Conservation (phyloP, 2,113 vertebrate genomes). For the Oreochromis spilurus region DNA sequence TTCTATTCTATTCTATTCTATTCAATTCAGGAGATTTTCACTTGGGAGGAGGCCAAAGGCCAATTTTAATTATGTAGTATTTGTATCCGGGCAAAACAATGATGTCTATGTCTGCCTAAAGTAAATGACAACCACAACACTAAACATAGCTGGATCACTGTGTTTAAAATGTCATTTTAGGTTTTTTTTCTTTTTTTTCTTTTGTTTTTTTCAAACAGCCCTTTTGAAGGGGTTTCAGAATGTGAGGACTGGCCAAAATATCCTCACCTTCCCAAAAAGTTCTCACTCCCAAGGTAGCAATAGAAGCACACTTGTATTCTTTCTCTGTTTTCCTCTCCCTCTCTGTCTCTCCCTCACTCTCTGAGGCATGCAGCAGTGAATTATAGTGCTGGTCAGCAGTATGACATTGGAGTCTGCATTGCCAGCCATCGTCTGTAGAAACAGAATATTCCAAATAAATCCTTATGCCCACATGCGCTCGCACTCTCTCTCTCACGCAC, state of each 20-base stretch:
- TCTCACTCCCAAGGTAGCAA: neutral
- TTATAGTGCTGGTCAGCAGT: slow-evolving; percentile 58
- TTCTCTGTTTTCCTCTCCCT: neutral
- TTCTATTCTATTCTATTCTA: too few relatives aligned
- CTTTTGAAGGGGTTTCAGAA: neutral
- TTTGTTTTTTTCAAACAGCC: neutral
- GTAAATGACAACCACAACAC: neutral
- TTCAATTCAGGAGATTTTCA: neutral
- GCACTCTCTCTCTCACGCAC: neutral
- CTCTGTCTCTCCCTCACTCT: neutral
- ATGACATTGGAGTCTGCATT: slow-evolving; percentile 49
- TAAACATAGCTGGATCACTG: neutral
- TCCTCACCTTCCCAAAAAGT: neutral
- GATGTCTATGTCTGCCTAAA: neutral
- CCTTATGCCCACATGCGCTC: slow-evolving; percentile 6
- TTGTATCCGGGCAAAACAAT: neutral
- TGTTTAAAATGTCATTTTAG: neutral
- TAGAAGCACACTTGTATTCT: neutral
- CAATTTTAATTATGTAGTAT: neutral
- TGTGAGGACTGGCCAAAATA: neutral
- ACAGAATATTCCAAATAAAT: slow-evolving; percentile 61
- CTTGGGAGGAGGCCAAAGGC: neutral
- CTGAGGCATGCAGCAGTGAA: slow-evolving; percentile 13
- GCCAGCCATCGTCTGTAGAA: slow-evolving; percentile 41
- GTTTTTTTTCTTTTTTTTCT: neutral